Evolutionary conservation across 2,888 invertebrate species (phyloP), one percentile per base, ranked within the genome.

Genomic region (Acronicta psi): DNA sequence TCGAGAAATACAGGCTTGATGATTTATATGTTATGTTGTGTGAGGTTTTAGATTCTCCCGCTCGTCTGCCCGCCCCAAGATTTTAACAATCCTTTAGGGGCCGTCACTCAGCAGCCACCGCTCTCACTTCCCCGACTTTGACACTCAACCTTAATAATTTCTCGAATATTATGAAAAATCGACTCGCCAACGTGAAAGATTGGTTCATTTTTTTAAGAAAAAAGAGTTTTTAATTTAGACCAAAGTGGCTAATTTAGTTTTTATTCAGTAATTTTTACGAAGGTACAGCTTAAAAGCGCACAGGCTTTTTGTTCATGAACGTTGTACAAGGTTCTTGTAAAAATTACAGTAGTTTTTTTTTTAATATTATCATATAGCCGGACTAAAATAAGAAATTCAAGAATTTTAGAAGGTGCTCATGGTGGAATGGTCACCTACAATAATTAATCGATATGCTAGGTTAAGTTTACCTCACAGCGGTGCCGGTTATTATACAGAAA

Each of bases 51-150:
- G 29, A 11, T 1, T 46, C 8, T 14, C 2, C 14, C 43, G 54
- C 44, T 10, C 46, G 67, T 61, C 23, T 55, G 59, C 13, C 0
- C 8, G 11, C 0, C 29, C 49, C 31, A 43, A 53, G 57, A 62
- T 49, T 25, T 54, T 36, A 60, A 62, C 36, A 44, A 63, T 57
- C 63, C 61, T 64, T 55, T 34, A 14, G 25, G 38, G 23, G 8
- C 52, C 50, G 41, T 51, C 59, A 56, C 69, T 77, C 64, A 68
- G 18, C 51, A 47, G 44, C 37, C 58, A 59, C 49, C 59, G 52
- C 61, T 49, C 61, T 71, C 66, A 70, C 70, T 77, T 71, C 57
- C 65, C 49, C 38, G 68, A 58, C 67, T 71, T 61, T 65, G 55
- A 45, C 54, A 60, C 45, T 76, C 51, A 44, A 52, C 64, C 63